Conservation (phyloP, 2,888 invertebrate genomes). For the Cerceris ruficornis region DNA sequence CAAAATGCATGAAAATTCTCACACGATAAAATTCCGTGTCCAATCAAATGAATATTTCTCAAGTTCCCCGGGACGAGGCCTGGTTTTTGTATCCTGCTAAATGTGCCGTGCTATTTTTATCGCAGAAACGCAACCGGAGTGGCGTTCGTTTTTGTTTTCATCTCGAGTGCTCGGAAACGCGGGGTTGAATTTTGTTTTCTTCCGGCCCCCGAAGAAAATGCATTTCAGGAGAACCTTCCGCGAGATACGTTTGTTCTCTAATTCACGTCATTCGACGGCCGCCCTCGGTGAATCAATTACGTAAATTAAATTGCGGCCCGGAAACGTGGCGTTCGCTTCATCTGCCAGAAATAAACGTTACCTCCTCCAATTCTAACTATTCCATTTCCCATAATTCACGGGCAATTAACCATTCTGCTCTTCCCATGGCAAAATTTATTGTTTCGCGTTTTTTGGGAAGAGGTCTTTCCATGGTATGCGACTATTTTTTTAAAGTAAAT, state of each 20-base stretch:
- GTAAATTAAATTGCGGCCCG: constrained; percentile 32
- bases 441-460: no score
- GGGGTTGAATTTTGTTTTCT: constrained; percentile 17
- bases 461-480: no score
- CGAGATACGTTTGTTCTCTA: constrained; percentile 19
- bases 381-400: no score
- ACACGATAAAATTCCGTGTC: no score
- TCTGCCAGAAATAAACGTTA: not conserved
- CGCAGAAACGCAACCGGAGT: not conserved
- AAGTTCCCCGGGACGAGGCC: no score
- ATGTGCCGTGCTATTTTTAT: no score
- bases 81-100: no score
- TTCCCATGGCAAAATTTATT: not conserved
- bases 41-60: no score
- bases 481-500: no score
- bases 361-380: no score
- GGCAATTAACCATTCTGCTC: not conserved
- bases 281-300: constrained; percentile 38
- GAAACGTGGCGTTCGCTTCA: constrained; percentile 8
- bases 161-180: not conserved
- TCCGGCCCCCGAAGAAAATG: not conserved
- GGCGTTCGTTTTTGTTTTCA: not conserved
- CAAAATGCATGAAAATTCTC: no score
- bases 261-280: constrained; percentile 11
- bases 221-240: not conserved